Percentiles rank a stretch among this genome's conserved stretches.
Evolutionary conservation across 2,113 vertebrate species (phyloP).

Genomic region (Podarcis muralis): DNA sequence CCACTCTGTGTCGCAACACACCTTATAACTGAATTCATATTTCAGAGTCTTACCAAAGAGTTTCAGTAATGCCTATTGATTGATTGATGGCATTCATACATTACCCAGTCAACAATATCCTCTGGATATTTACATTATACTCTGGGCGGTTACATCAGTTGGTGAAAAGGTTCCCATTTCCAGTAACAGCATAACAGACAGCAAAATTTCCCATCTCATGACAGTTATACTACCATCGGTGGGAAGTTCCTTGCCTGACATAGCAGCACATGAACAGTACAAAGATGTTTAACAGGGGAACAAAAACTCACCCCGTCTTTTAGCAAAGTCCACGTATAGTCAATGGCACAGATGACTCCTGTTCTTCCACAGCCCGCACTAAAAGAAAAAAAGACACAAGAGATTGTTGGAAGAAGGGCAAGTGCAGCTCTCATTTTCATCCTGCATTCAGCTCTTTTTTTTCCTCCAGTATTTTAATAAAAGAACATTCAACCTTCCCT

Average conservation of each 20-base stretch:
- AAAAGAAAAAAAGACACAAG: slow-evolving; percentile 65
- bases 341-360: slow-evolving; percentile 90
- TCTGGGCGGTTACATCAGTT: not conserved
- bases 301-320: slow-evolving; percentile 83
- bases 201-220: rapidly evolving
- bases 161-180: not conserved
- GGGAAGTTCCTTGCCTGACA: not conserved
- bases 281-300: not conserved
- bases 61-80: not conserved
- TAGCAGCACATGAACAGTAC: not conserved
- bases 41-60: not conserved
- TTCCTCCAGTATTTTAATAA: not conserved
- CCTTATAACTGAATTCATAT: not conserved
- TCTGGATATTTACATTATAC: not conserved
- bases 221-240: not conserved
- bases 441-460: not conserved
- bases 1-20: rapidly evolving
- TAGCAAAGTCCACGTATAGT: slow-evolving; percentile 92
- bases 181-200: not conserved
- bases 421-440: not conserved
- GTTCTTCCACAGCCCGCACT: slow-evolving; percentile 97
- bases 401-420: not conserved
- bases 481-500: not conserved
- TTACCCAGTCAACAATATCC: not conserved
- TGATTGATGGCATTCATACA: not conserved